Evolutionary conservation across 2,888 invertebrate genomes (phyloP), one percentile per base, ranked within the genome.

Genomic region (Oxycera nigricornis): DNA sequence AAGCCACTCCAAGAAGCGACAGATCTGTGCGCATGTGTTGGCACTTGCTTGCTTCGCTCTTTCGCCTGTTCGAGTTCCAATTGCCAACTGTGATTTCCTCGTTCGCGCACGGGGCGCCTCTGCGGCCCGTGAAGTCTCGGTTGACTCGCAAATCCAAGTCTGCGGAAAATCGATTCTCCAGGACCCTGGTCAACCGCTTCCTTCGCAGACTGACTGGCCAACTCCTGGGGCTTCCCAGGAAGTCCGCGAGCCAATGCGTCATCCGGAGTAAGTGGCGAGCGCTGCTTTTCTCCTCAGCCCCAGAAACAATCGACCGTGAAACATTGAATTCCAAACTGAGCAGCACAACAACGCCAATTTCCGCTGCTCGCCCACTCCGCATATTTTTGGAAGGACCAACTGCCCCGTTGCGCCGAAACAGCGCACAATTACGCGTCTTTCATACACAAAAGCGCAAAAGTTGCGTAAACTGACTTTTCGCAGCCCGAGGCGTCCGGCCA

Each of bases 401-500:
- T n/a, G n/a, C n/a, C n/a, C n/a, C n/a, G n/a, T n/a, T n/a, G n/a
- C n/a, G n/a, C n/a, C n/a, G n/a, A n/a, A n/a, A n/a, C n/a, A n/a
- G n/a, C n/a, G n/a, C n/a, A n/a, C 70, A 31, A 31, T 26, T 31
- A 35, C 70, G 55, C 52, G 52, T 20, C 20, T 70, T 70, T 31
- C 17, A 70, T 70, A 70, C 52, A 70, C 70, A 55, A 72, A 72
- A 59, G 31, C 52, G 55, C 70, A 55, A 72, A 72, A 59, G 31
- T 59, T 72, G 72, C 72, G 59, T 72, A 59, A 72, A 59, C 17
- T 14, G 26, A 39, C 39, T 72, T 70, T 70, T 52, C 22, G 2
- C 55, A 52, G 11, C 14, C 39, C 2, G 28, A 20, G 35, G 46
- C 59, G 55, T 39, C 73, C 75, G 73, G 75, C 75, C 75, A 75